A percentile compares a stretch with the other conserved stretches of the same genome.
phyloP scores from a whole-genome alignment of 2,888 invertebrate genomes.

The Prosapia bicincta region DNA sequence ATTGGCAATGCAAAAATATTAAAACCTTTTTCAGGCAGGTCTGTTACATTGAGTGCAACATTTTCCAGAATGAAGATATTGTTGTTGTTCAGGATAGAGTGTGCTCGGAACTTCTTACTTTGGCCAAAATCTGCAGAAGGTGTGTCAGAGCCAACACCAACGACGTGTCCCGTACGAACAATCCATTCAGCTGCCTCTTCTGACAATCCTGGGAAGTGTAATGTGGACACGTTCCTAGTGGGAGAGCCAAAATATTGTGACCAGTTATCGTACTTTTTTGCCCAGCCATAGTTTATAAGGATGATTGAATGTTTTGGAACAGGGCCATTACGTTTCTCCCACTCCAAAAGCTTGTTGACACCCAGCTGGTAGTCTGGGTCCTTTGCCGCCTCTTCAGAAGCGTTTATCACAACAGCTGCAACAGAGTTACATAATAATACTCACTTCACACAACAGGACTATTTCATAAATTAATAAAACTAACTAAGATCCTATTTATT shows the following conservation, averaged over 20 bases:
- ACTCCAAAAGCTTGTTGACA: conserved; percentile 33
- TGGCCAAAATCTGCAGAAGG: conserved; percentile 59
- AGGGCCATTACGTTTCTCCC: conserved; percentile 36
- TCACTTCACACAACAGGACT: too few species aligned
- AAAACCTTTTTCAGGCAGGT: conserved; percentile 48
- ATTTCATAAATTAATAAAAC: too few species aligned
- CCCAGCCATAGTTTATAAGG: conserved; percentile 39
- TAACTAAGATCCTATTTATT: too few species aligned
- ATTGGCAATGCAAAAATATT: conserved; percentile 57
- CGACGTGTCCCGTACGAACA: conserved; percentile 52
- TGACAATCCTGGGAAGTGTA: conserved; percentile 32
- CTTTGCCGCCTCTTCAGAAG: conserved; percentile 28
- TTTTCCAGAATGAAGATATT: conserved; percentile 58
- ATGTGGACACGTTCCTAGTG: neutral
- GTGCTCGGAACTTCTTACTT: conserved; percentile 42
- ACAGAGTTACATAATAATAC: too few species aligned
- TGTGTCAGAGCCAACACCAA: conserved; percentile 62
- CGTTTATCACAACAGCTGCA: conserved; percentile 34
- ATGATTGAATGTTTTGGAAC: conserved; percentile 35
- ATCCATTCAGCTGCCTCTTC: conserved; percentile 58
- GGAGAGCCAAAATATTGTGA: conserved; percentile 28
- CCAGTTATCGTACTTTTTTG: conserved; percentile 28
- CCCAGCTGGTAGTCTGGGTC: conserved; percentile 34
- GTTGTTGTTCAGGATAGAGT: conserved; percentile 50
- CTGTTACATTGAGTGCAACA: conserved; percentile 43